phyloP scores from a whole-genome alignment of 1,140 invertebrate genomes.

The Drosophila ironensis region DNA sequence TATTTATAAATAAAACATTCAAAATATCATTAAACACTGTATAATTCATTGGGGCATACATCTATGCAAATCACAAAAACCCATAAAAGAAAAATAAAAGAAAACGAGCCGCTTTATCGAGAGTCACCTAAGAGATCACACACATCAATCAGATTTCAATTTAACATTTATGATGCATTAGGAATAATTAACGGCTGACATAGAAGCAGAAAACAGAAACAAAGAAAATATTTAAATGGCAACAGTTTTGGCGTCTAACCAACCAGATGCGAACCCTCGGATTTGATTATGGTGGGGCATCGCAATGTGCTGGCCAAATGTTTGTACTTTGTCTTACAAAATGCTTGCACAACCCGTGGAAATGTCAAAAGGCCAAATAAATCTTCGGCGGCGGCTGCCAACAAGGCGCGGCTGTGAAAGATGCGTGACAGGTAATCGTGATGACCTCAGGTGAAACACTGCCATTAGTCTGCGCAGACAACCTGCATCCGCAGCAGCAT shows the following conservation, averaged over 20 bases:
- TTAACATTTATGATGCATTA: conserved; percentile 40
- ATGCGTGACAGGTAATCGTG: conserved; percentile 31
- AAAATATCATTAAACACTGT: conserved; percentile 2
- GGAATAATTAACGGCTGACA: conserved; percentile 23
- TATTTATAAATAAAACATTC: conserved; percentile 7
- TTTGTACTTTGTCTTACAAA: conserved; percentile 20
- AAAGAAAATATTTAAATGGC: conserved; percentile 1
- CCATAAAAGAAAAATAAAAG: conserved; percentile 1
- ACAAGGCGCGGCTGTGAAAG: conserved; percentile 36
- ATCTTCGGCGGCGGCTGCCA: background rate
- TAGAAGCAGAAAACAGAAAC: conserved; percentile 8
- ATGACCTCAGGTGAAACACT: conserved; percentile 33
- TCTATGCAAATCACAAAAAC: too few relatives aligned
- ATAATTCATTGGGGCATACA: conserved; percentile 9
- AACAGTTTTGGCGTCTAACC: conserved; percentile 7
- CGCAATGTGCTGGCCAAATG: conserved; percentile 19
- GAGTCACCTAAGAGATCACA: conserved; percentile 21
- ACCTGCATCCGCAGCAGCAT: conserved; percentile 5
- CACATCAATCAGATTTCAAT: conserved; percentile 51
- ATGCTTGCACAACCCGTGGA: conserved; percentile 26
- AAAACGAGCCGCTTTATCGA: conserved; percentile 5
- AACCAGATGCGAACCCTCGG: conserved; percentile 1
- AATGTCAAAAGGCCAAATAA: conserved; percentile 52
- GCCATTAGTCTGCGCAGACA: conserved; percentile 27
- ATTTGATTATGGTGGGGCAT: conserved; percentile 14